phyloP scores from a whole-genome alignment of 2,888 invertebrate species.

The Ganaspis brasiliensis region DNA sequence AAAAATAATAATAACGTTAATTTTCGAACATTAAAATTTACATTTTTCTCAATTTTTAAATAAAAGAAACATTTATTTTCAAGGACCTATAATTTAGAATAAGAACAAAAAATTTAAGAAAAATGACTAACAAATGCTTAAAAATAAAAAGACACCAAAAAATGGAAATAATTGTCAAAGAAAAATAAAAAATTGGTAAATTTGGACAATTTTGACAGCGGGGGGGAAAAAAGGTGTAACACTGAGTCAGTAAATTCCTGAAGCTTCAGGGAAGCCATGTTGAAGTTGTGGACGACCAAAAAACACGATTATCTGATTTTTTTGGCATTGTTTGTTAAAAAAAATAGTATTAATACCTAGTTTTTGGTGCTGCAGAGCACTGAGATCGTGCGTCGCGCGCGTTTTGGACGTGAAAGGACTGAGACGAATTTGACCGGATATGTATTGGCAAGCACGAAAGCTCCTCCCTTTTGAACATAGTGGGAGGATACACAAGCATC shows the following conservation, averaged over 20 bases:
- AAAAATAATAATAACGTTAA: too few relatives aligned
- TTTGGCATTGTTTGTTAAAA: background rate
- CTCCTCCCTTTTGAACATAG: conserved; percentile 75
- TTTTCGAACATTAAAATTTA: too few relatives aligned
- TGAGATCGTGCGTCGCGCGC: conserved; percentile 73
- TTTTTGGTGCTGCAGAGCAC: conserved; percentile 59
- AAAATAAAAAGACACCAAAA: too few relatives aligned
- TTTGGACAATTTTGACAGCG: too few relatives aligned
- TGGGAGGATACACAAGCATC: conserved; percentile 71
- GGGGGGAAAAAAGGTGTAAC: background rate
- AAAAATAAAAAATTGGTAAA: background rate
- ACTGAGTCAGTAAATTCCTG: conserved; percentile 15
- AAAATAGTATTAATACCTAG: conserved; percentile 31
- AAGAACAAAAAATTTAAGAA: too few relatives aligned
- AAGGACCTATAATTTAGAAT: too few relatives aligned
- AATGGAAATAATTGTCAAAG: background rate
- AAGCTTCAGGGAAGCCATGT: background rate
- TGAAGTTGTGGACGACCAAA: background rate
- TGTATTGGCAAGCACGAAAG: conserved; percentile 76
- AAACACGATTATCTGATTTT: conserved; percentile 18
- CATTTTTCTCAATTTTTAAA: too few relatives aligned
- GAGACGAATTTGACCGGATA: conserved; percentile 71
- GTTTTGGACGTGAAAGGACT: conserved; percentile 77
- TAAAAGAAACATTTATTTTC: too few relatives aligned
- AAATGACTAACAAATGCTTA: too few relatives aligned